These are phyloP conservation scores for Cryptosula pallasiana DNA, from an alignment of 2,888 invertebrate species.

Conservation along the genomic window DNA sequence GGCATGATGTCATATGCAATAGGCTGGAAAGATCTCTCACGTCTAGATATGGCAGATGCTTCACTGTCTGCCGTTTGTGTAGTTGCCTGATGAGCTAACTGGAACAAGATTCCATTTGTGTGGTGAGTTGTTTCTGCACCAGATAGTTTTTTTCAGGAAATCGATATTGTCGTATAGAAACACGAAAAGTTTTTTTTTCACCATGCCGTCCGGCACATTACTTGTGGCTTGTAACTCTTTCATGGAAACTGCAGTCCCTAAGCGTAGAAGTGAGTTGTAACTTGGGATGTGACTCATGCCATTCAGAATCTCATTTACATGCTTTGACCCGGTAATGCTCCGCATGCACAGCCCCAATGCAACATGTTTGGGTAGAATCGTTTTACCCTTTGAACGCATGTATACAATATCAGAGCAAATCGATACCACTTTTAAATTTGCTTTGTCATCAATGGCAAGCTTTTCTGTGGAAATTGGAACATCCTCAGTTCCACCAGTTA, in stretches of 20 bases:
- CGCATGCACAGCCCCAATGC: neutral
- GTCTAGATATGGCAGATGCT: too few relatives aligned
- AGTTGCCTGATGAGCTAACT: too few relatives aligned
- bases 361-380: neutral
- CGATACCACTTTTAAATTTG: neutral
- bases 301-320: neutral
- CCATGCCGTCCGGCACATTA: neutral
- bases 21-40: too few relatives aligned
- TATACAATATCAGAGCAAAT: neutral
- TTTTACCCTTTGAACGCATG: neutral
- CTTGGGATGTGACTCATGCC: neutral
- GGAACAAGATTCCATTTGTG: too few relatives aligned
- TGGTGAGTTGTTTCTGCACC: too few relatives aligned
- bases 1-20: too few relatives aligned
- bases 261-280: neutral
- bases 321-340: neutral
- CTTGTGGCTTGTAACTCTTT: neutral
- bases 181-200: neutral
- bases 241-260: neutral
- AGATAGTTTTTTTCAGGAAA: neutral
- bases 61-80: too few relatives aligned
- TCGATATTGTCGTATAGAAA: neutral
- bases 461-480: neutral
- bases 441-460: neutral
- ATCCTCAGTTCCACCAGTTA: too few relatives aligned